Evolutionary conservation across 1,140 invertebrate species (phyloP), one percentile per base, ranked within the genome.

Genomic region (Varroa destructor): DNA sequence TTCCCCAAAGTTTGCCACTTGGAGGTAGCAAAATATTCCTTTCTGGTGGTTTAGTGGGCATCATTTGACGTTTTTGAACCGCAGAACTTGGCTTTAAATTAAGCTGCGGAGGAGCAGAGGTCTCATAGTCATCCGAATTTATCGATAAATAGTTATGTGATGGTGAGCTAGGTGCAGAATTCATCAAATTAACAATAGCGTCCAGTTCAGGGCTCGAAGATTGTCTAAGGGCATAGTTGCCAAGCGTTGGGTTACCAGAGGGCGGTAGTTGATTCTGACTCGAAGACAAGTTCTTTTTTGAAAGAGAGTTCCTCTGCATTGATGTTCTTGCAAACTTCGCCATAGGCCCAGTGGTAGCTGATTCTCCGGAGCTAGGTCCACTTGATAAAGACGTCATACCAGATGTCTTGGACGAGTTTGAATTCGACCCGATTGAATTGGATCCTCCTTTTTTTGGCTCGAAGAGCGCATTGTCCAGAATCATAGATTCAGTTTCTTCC

Each of bases 1-100:
- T 67, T n/a, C 61, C 61, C 61, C 61, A 67, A 12, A 67, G 61
- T 67, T 67, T 67, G 40, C 61, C 61, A 37, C 61, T 67, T 37
- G 61, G 61, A 14, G 61, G 61, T 1, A 67, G 61, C 40, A 37
- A 67, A n/a, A 67, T 37, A 8, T 12, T 43, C 46, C 40, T 67
- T 40, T 67, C 61, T 67, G 61, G 61, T 37, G 40, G 14, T 8
- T 67, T 14, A 46, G 14, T 14, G 12, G 61, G 61, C 14, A 67
- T 46, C 61, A 67, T 67, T 8, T 67, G 61, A 67, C 61, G 61
- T 40, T 46, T 67, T 12, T 67, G 40, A 12, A 46, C 46, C 14
- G 61, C 61, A 14, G 61, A 46, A 12, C 46, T 67, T 12, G 40
- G 40, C 61, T 40, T 67, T 12, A 58, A 51, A 51, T 58, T 42